phyloP scores from a whole-genome alignment of 64 coral and sea anemone genomes.

The Stichodactyla mertensii region DNA sequence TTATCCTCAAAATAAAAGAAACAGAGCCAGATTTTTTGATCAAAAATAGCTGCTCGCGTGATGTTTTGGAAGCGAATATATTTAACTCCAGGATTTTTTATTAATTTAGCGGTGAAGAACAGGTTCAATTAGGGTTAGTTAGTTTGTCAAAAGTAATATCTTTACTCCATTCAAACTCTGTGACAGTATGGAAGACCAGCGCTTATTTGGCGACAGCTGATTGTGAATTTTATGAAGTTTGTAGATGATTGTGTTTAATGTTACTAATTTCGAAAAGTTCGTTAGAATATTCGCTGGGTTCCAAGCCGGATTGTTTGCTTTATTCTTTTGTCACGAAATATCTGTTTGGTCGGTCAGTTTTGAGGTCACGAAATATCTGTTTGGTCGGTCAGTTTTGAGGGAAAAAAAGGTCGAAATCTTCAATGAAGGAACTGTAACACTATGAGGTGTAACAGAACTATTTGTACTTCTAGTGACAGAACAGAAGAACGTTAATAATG shows the following conservation, averaged over 20 bases:
- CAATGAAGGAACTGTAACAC: too few species aligned
- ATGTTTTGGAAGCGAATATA: neutral
- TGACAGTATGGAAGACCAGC: neutral
- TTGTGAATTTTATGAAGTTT: conserved; percentile 19
- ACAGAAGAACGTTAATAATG: too few species aligned
- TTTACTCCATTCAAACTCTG: neutral
- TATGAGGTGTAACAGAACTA: too few species aligned
- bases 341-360: neutral
- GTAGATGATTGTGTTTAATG: neutral
- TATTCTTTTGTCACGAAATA: neutral
- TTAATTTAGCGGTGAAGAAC: conserved; percentile 16
- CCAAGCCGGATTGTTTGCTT: neutral
- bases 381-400: too few species aligned
- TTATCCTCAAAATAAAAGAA: neutral
- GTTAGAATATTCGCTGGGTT: neutral
- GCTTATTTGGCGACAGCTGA: neutral
- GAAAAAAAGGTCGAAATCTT: too few species aligned
- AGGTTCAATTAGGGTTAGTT: neutral
- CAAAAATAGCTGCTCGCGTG: neutral
- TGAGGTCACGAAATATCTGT: neutral
- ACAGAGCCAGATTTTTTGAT: neutral
- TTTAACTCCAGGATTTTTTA: neutral
- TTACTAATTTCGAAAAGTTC: neutral
- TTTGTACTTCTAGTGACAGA: too few species aligned
- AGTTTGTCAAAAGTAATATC: conserved; percentile 1